Percentiles rank a stretch among this genome's conserved stretches.
phyloP scores from a whole-genome alignment of 1,140 invertebrate genomes.

The Heliconius nattereri region DNA sequence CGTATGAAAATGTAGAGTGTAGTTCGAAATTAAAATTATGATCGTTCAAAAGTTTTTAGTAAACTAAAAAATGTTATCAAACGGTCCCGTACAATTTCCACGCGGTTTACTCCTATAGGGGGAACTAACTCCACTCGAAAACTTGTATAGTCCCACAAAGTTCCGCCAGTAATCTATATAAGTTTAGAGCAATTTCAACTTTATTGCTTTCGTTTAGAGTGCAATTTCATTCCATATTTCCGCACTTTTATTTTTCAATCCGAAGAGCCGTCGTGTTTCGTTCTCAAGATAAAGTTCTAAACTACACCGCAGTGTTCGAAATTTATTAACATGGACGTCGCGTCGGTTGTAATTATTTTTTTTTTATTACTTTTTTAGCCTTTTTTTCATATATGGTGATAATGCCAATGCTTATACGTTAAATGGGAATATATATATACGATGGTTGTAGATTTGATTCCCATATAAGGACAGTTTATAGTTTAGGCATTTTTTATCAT shows the following conservation, averaged over 20 bases:
- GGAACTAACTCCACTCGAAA: constrained; percentile 30
- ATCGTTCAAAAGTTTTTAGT: neutral
- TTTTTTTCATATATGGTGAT: neutral
- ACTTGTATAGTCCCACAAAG: constrained; percentile 22
- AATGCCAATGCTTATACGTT: neutral
- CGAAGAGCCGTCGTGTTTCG: constrained; percentile 17
- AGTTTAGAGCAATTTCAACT: constrained; percentile 28
- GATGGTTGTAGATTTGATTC: too few relatives aligned
- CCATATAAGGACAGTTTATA: too few relatives aligned
- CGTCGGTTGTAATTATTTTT: constrained; percentile 25
- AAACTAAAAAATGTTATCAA: constrained; percentile 38
- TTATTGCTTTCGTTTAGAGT: constrained; percentile 26
- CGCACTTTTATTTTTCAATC: constrained; percentile 29
- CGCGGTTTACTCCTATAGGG: constrained; percentile 32
- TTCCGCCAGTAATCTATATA: constrained; percentile 31
- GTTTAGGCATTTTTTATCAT: too few relatives aligned
- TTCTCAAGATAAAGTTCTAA: constrained; percentile 16
- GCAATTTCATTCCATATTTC: constrained; percentile 15
- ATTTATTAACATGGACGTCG: constrained; percentile 27
- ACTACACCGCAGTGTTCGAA: constrained; percentile 24
- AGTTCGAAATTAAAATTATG: constrained; percentile 3
- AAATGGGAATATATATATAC: too few relatives aligned
- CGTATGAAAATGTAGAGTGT: constrained; percentile 7
- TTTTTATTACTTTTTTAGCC: neutral
- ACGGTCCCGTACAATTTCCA: constrained; percentile 40